Percentiles rank a stretch among this genome's conserved stretches.
These are phyloP conservation scores for Protomyctophum bolini DNA, from an alignment of 2,113 vertebrate species.

Conservation along the genomic window DNA sequence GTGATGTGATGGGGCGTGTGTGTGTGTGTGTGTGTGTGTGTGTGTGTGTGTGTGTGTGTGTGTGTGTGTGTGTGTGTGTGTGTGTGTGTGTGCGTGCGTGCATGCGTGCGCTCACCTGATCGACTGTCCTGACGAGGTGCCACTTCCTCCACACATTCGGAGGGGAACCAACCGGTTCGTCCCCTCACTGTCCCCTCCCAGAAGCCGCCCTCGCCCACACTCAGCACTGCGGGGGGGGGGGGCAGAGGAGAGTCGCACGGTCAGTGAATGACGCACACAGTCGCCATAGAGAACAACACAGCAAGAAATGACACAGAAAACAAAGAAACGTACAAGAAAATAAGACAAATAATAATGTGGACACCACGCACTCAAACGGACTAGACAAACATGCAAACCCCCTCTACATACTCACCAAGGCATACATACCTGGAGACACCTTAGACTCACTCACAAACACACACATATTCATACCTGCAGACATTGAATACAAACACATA, in stretches of 20 bases:
- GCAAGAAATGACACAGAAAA: too few species aligned
- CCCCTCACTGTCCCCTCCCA: constrained; percentile 93
- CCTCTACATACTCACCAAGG: constrained; percentile 72
- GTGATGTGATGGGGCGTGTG: neutral
- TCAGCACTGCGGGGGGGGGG: constrained; percentile 80
- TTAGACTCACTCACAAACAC: constrained; percentile 76
- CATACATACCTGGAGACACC: constrained; percentile 76
- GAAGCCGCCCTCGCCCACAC: constrained; percentile 91
- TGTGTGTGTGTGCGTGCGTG: neutral
- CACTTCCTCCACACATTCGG: constrained; percentile 92
- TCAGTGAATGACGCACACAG: constrained; percentile 29
- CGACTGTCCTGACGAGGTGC: constrained; percentile 85
- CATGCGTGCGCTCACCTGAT: constrained; percentile 78
- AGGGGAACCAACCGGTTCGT: constrained; percentile 92
- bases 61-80: constrained; percentile 1
- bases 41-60: neutral
- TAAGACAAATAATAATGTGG: constrained; percentile 28
- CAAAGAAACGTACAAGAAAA: neutral
- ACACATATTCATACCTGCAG: constrained; percentile 77
- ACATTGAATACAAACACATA: constrained; percentile 74
- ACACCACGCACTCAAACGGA: constrained; percentile 31
- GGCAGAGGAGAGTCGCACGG: constrained; percentile 18
- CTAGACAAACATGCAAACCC: constrained; percentile 59
- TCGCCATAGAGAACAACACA: neutral
- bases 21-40: constrained; percentile 11